A percentile compares a stretch with the other conserved stretches of the same genome.
Conservation (phyloP, 1,140 invertebrate species). For the Anthonomus grandis region DNA sequence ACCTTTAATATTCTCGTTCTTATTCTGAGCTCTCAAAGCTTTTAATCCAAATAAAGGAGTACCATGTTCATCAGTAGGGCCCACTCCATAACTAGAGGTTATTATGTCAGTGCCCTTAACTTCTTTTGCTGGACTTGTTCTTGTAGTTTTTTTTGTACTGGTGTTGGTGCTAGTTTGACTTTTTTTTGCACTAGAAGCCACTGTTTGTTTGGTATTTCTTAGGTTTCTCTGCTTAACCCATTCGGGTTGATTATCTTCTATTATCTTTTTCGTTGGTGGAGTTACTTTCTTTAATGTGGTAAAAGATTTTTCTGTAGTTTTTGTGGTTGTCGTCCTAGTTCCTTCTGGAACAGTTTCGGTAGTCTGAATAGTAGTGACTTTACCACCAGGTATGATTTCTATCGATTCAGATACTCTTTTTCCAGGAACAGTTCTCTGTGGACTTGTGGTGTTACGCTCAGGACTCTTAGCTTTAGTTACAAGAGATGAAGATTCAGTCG, state of each 20-base stretch:
- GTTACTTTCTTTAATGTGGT: constrained; percentile 35
- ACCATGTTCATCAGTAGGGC: constrained; percentile 75
- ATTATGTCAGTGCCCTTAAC: constrained; percentile 58
- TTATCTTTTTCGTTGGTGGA: constrained; percentile 28
- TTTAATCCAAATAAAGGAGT: constrained; percentile 70
- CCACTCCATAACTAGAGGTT: constrained; percentile 76
- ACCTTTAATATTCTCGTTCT: constrained; percentile 56
- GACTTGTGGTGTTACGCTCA: constrained; percentile 5
- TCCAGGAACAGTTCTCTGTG: constrained; percentile 24
- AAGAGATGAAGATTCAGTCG: constrained; percentile 22
- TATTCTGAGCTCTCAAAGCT: constrained; percentile 63
- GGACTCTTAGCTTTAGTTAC: constrained; percentile 18
- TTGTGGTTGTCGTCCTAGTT: constrained; percentile 17
- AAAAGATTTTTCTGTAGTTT: constrained; percentile 25
- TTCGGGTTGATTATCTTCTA: constrained; percentile 39
- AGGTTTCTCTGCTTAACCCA: constrained; percentile 44
- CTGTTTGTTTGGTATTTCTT: constrained; percentile 34
- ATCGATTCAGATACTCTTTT: constrained; percentile 14
- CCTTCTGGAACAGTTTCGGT: constrained; percentile 17
- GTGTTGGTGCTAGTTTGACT: constrained; percentile 15
- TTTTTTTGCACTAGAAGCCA: constrained; percentile 24
- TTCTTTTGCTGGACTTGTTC: constrained; percentile 38
- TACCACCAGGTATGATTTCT: constrained; percentile 9
- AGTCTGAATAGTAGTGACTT: constrained; percentile 16
- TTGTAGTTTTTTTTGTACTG: constrained; percentile 28